Conservation (phyloP, 2,113 vertebrate species). For the Myrmecobius fasciatus region DNA sequence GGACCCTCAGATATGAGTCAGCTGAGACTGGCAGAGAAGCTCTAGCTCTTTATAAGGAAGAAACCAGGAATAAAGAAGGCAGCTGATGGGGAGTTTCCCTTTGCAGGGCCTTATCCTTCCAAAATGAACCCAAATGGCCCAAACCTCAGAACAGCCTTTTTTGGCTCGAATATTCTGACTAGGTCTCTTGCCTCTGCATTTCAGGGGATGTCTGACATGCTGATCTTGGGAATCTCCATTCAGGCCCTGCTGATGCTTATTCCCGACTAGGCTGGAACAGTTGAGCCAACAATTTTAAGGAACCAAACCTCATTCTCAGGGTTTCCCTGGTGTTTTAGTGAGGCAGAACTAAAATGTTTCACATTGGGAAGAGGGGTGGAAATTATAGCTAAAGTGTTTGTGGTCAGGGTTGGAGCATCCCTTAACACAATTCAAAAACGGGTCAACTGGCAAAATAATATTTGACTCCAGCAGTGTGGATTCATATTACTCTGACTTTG, state of each 20-base stretch:
- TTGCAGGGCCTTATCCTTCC: background rate
- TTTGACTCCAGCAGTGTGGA: background rate
- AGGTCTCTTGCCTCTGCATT: background rate
- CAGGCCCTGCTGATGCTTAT: background rate
- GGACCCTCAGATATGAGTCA: background rate
- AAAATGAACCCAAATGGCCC: background rate
- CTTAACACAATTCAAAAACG: constrained; percentile 34
- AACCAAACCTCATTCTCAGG: background rate
- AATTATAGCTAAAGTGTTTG: constrained; percentile 38
- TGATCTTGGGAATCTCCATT: background rate
- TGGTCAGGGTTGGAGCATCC: background rate
- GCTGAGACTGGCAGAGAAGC: constrained; percentile 20
- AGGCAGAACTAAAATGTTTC: background rate
- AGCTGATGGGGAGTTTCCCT: constrained; percentile 2
- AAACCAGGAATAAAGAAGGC: constrained; percentile 8
- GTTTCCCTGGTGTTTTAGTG: constrained; percentile 30
- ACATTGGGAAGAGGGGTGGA: constrained; percentile 7
- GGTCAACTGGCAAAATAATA: background rate
- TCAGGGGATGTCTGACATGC: background rate
- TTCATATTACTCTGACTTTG: background rate
- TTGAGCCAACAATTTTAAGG: background rate
- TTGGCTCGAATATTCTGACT: background rate
- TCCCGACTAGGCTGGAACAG: background rate
- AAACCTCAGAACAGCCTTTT: background rate
- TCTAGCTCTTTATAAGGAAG: background rate